phyloP scores from a whole-genome alignment of 1,140 invertebrate genomes.

The Akabosia matsudoensis region DNA sequence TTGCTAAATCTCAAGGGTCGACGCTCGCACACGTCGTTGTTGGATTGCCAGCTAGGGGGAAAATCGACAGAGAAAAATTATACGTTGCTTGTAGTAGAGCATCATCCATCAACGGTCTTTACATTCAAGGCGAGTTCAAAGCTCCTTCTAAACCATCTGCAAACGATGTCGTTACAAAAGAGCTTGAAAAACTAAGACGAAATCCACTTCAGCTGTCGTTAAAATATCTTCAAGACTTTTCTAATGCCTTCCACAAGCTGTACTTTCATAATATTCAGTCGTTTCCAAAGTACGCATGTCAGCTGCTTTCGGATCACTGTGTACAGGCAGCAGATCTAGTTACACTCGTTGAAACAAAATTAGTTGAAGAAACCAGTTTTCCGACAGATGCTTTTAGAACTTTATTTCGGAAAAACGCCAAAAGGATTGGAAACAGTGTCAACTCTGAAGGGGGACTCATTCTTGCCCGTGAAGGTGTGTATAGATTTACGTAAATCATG shows the following conservation, averaged over 20 bases:
- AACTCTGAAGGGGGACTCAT: too few species aligned
- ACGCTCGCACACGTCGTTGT: not conserved
- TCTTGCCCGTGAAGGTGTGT: too few species aligned
- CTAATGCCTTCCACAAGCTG: not conserved
- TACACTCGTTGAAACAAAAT: not conserved
- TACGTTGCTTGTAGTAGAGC: constrained; percentile 32
- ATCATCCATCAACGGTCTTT: constrained; percentile 15
- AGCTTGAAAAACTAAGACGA: constrained; percentile 5
- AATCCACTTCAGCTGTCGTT: not conserved
- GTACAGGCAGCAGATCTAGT: not conserved
- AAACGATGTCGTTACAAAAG: not conserved
- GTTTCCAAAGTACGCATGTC: not conserved
- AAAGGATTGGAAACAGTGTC: too few species aligned
- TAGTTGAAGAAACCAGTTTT: too few species aligned
- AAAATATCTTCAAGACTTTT: not conserved
- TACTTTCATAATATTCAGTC: constrained; percentile 29
- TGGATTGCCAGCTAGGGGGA: not conserved
- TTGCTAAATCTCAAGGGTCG: not conserved
- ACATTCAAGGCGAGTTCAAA: constrained; percentile 23
- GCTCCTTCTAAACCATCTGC: not conserved
- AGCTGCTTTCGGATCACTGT: not conserved
- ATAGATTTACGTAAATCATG: too few species aligned
- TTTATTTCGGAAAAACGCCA: too few species aligned
- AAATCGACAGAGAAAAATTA: not conserved
- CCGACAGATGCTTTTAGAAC: too few species aligned